Percentiles rank a stretch among this genome's conserved stretches.
Evolutionary conservation across 1,140 invertebrate species (phyloP).

Genomic region (Drosophila sulfurigaster): DNA sequence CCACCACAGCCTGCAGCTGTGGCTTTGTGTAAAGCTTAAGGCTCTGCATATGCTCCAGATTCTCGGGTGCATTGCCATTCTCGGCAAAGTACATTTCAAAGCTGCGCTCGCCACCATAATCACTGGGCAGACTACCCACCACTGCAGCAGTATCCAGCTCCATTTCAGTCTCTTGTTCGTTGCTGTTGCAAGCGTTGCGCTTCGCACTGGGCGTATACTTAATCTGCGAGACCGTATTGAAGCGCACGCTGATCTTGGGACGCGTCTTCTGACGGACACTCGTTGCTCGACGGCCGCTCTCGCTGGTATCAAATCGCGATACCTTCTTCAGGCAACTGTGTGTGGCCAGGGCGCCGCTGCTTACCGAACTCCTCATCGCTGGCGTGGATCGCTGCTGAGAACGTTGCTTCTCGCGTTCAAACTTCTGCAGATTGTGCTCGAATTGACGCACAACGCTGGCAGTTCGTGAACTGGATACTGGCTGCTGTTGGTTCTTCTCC

Average conservation of each 20-base stretch:
- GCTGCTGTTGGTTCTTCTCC: conserved; percentile 38
- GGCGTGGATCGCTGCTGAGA: conserved; percentile 53
- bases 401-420: conserved; percentile 80
- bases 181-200: conserved; percentile 72
- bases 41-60: conserved; percentile 86
- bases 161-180: conserved; percentile 65
- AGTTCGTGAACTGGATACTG: conserved; percentile 59
- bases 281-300: conserved; percentile 76
- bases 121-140: conserved; percentile 69
- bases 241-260: conserved; percentile 85
- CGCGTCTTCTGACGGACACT: conserved; percentile 73
- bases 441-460: conserved; percentile 83
- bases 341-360: conserved; percentile 75
- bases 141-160: conserved; percentile 27
- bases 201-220: conserved; percentile 80
- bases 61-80: conserved; percentile 86
- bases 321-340: conserved; percentile 81
- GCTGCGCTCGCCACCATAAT: conserved; percentile 85
- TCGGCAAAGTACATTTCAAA: conserved; percentile 87
- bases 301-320: conserved; percentile 76
- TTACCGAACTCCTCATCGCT: conserved; percentile 71
- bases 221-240: conserved; percentile 85
- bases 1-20: conserved; percentile 72
- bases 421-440: conserved; percentile 86
- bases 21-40: conserved; percentile 87